Conservation (phyloP, 2,797 vertebrate species). For the Martes flavigula region DNA sequence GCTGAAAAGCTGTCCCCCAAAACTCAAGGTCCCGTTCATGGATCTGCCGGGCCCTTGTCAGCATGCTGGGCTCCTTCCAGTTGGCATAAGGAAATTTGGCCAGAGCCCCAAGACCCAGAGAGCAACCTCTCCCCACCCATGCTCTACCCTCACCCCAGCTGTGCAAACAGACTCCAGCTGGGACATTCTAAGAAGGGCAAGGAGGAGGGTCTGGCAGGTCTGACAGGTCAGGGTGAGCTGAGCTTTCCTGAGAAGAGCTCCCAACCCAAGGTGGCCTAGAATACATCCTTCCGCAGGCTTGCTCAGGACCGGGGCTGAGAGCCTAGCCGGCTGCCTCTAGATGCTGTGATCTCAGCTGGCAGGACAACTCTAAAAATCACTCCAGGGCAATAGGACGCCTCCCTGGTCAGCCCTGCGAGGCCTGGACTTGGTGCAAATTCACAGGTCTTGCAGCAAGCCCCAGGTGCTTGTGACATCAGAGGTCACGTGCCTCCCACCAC, state of each 20-base stretch:
- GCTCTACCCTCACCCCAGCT: slow-evolving; percentile 78
- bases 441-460: not conserved
- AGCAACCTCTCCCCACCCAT: slow-evolving; percentile 47
- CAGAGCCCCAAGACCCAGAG: slow-evolving; percentile 28
- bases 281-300: not conserved
- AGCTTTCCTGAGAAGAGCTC: slow-evolving; percentile 33
- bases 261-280: not conserved
- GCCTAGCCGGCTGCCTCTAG: not conserved
- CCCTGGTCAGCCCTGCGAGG: not conserved
- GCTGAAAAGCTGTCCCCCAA: not conserved
- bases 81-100: slow-evolving; percentile 20
- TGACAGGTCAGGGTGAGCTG: slow-evolving; percentile 1
- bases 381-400: not conserved
- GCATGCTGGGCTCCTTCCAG: slow-evolving; percentile 24
- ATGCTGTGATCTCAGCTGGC: not conserved
- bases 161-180: slow-evolving; percentile 85
- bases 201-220: slow-evolving; percentile 14
- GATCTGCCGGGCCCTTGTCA: not conserved
- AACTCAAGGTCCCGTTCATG: not conserved
- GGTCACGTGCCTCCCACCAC: not conserved
- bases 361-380: not conserved
- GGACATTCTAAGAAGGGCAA: slow-evolving; percentile 52
- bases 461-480: not conserved
- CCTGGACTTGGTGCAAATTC: not conserved
- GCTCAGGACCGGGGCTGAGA: not conserved